Percentiles rank a stretch among this genome's conserved stretches.
Evolutionary conservation across 1,140 invertebrate species (phyloP).

Genomic region (Atta colombica): DNA sequence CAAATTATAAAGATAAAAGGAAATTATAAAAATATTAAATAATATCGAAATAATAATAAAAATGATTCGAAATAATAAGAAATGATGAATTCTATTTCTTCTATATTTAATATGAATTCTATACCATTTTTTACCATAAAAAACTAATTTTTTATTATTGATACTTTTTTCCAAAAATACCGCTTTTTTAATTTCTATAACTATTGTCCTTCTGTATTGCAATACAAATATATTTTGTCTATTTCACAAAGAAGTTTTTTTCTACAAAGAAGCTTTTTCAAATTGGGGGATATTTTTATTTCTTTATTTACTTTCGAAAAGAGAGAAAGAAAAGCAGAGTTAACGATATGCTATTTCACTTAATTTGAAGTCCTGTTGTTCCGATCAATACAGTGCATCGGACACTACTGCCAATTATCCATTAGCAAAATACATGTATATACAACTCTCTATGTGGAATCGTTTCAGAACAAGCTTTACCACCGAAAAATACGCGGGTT

Average conservation of each 20-base stretch:
- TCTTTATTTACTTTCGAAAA: background rate
- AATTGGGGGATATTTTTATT: background rate
- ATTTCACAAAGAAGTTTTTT: background rate
- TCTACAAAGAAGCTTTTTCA: background rate
- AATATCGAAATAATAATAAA: no score
- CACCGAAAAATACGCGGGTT: slow-evolving; percentile 7
- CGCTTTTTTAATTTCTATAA: no score
- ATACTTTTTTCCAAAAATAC: no score
- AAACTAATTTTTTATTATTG: no score
- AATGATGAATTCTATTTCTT: no score
- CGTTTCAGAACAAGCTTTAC: slow-evolving; percentile 9
- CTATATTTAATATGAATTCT: no score
- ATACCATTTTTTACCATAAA: no score
- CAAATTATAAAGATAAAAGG: no score
- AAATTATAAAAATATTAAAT: no score
- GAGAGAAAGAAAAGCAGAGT: background rate
- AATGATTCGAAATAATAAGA: no score
- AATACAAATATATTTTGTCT: background rate
- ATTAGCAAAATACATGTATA: slow-evolving; percentile 10
- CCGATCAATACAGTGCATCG: background rate
- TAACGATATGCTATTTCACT: background rate
- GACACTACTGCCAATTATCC: background rate
- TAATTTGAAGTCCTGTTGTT: slow-evolving; percentile 7
- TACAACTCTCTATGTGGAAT: background rate
- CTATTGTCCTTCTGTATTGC: no score